Evolutionary conservation across 2,888 invertebrate species (phyloP), one percentile per base, ranked within the genome.

Genomic region (Bombylius discolor): DNA sequence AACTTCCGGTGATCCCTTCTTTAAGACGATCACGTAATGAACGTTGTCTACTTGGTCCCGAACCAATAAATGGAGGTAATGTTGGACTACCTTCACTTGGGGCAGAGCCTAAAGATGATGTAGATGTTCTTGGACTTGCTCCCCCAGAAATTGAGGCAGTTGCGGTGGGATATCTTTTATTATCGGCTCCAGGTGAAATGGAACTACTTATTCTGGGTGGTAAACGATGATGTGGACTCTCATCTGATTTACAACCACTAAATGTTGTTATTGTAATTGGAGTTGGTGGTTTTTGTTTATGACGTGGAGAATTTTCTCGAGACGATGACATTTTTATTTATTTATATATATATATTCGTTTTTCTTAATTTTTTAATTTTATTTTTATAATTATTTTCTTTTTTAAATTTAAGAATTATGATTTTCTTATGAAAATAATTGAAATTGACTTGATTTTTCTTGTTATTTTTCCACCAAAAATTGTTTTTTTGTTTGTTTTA

Each of bases 1-100:
- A 84, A 66, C 85, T 84, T 72, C 85, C 84, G 52, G 85, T 82
- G 69, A 87, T 87, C 67, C 87, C 87, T 62, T 87, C 87, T 70
- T 85, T 80, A 53, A 87, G 81, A 56, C 87, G 80, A 71, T 87
- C 87, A 72, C 85, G 85, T 65, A 87, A 78, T 53, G 87, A 87
- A 60, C 87, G 80, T 68, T 87, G 87, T 57, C 87, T 78, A 59
- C 85, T 80, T 56, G 87, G 86, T 63, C 77, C 78, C 53, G 74
- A 67, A 14, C 74, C 74, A 59, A 63, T 69, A 34, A 71, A 57
- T 13, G 73, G 70, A 62, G 72, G 72, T 58, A 73, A 59, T 52
- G 67, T 69, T 56, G 70, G 64, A 58, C 67, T 68, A 53, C 63
- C 63, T 8, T 55, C 47, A 6, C 54, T 46, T n/a, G 48, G 31